Percentiles rank a stretch among this genome's conserved stretches.
Conservation (phyloP, 1,140 invertebrate genomes). For the Nymphalis io region DNA sequence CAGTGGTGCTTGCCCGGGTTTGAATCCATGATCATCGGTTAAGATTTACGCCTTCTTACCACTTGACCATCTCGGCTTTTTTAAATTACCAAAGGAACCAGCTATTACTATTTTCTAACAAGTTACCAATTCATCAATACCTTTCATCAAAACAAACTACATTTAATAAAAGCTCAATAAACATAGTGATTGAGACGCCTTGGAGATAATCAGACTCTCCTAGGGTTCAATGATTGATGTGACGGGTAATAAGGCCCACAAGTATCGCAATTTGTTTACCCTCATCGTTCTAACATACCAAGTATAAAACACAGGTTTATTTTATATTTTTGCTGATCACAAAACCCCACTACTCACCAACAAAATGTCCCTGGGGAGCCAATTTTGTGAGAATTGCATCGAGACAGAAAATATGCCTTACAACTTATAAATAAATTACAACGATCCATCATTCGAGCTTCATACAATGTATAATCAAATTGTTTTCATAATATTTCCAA, state of each 20-base stretch:
- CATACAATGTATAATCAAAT: too few species aligned
- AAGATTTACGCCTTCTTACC: too few species aligned
- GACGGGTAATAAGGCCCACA: conserved; percentile 75
- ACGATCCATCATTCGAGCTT: conserved; percentile 49
- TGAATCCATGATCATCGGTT: too few species aligned
- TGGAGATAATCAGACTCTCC: conserved; percentile 58
- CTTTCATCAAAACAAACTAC: conserved; percentile 16
- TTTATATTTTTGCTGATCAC: conserved; percentile 68
- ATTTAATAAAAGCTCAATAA: conserved; percentile 38
- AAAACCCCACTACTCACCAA: conserved; percentile 44
- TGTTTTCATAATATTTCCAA: too few species aligned
- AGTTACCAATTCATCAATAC: conserved; percentile 25
- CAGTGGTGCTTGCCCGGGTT: too few species aligned
- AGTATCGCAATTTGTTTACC: conserved; percentile 79
- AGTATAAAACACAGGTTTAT: conserved; percentile 54
- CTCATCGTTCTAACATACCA: conserved; percentile 68
- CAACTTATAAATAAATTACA: conserved; percentile 57
- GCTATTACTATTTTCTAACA: too few species aligned
- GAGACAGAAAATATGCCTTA: conserved; percentile 32
- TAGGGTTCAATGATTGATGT: conserved; percentile 76
- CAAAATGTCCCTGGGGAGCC: conserved; percentile 67
- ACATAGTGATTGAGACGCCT: conserved; percentile 34
- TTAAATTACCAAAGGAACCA: too few species aligned
- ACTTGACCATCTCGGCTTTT: too few species aligned
- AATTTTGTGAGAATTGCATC: conserved; percentile 61